A percentile compares a stretch with the other conserved stretches of the same genome.
phyloP scores from a whole-genome alignment of 2,113 vertebrate genomes.

The rat (Rattus norvegicus) region DNA sequence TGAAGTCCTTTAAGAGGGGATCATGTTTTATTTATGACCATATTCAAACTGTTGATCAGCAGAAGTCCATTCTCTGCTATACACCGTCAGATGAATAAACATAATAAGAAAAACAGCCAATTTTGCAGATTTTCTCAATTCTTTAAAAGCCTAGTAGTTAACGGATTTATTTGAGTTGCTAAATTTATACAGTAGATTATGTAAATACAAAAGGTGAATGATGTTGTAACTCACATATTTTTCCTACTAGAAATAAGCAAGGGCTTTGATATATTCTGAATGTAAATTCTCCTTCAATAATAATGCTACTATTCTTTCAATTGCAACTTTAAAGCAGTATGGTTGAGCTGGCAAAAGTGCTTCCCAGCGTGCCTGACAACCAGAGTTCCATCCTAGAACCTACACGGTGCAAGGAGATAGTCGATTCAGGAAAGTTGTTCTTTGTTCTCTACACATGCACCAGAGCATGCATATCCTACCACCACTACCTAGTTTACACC shows the following conservation, averaged over 20 bases:
- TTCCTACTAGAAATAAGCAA: background rate
- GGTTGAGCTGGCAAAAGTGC: background rate
- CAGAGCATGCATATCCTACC: background rate
- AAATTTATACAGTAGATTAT: background rate
- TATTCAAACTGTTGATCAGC: background rate
- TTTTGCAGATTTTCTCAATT: background rate
- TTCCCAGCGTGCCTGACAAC: background rate
- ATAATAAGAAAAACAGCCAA: background rate
- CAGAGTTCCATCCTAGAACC: too few relatives aligned
- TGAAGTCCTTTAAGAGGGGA: background rate
- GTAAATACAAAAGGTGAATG: background rate
- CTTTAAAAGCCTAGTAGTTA: background rate
- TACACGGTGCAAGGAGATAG: background rate
- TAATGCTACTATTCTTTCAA: background rate
- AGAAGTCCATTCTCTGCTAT: background rate
- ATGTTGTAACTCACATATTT: background rate
- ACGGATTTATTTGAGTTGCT: background rate
- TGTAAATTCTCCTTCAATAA: background rate
- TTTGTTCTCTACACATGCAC: background rate
- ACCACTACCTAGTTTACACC: background rate
- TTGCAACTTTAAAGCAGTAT: background rate
- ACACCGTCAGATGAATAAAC: background rate
- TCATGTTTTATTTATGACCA: background rate
- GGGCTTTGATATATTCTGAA: background rate
- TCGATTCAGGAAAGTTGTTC: too few relatives aligned